phyloP scores from a whole-genome alignment of 2,888 invertebrate genomes.

The Digitonthophagus gazella region DNA sequence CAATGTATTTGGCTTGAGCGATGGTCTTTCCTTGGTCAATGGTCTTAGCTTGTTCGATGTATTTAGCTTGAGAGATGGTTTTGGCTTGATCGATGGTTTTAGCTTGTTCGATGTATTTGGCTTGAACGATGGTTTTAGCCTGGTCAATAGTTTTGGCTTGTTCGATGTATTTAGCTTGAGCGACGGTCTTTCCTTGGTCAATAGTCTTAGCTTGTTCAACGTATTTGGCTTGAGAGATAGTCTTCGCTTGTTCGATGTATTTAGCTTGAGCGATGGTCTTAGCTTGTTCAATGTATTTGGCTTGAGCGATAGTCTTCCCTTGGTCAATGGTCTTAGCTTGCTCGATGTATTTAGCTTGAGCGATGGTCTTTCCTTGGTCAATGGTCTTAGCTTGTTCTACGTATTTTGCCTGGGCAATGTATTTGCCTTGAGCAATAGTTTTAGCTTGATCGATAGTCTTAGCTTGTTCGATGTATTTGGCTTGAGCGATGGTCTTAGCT shows the following conservation, averaged over 20 bases:
- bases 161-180: background rate
- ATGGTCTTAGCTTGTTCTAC: constrained; percentile 4
- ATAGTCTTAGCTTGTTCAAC: constrained; percentile 5
- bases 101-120: constrained; percentile 1
- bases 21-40: background rate
- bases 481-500: background rate
- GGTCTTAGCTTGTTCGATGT: background rate
- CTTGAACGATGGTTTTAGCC: background rate
- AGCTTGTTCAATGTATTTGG: constrained; percentile 1
- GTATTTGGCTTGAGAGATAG: background rate
- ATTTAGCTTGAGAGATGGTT: background rate
- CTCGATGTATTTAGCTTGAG: background rate
- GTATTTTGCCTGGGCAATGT: background rate
- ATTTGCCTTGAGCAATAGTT: background rate
- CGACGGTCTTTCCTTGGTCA: background rate
- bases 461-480: constrained; percentile 2
- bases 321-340: background rate
- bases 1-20: background rate
- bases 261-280: constrained; percentile 3
- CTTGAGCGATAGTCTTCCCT: constrained; percentile 5
- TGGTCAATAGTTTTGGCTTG: background rate
- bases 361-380: background rate
- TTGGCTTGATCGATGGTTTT: constrained; percentile 1
- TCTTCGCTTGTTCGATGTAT: constrained; percentile 1
- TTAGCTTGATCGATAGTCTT: background rate